Percentiles rank a stretch among this genome's conserved stretches.
Conservation (phyloP, 2,797 vertebrate species). For the Philypnodon macrostomus region DNA sequence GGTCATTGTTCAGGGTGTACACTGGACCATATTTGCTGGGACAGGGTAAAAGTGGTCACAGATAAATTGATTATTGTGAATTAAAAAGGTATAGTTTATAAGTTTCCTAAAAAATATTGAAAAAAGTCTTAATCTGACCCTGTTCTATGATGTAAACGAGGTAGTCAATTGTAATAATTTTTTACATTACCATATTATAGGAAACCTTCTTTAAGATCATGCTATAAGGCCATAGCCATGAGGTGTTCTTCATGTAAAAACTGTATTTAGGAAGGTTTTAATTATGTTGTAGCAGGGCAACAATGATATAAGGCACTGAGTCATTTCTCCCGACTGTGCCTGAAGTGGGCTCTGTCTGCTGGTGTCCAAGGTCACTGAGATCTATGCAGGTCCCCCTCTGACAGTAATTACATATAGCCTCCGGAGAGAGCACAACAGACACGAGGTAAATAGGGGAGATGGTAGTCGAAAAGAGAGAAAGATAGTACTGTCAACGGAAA, state of each 20-base stretch:
- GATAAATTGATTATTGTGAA: too few species aligned
- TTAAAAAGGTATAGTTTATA: too few species aligned
- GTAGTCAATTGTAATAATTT: too few species aligned
- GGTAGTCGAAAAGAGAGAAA: not conserved
- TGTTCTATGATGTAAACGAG: too few species aligned
- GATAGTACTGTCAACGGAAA: not conserved
- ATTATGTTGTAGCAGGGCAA: slow-evolving; percentile 31
- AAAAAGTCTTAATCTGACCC: too few species aligned
- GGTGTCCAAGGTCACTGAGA: slow-evolving; percentile 68
- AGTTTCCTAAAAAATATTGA: too few species aligned
- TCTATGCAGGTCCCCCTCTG: slow-evolving; percentile 63
- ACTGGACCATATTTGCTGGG: too few species aligned
- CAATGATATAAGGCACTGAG: slow-evolving; percentile 28
- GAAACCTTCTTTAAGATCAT: too few species aligned
- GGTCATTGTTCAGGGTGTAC: too few species aligned
- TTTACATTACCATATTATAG: too few species aligned
- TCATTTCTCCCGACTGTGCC: slow-evolving; percentile 37
- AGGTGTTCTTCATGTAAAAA: slow-evolving; percentile 14
- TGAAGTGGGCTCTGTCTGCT: slow-evolving; percentile 60
- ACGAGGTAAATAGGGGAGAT: slow-evolving; percentile 32
- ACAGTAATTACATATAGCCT: slow-evolving; percentile 75
- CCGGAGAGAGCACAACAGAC: slow-evolving; percentile 47
- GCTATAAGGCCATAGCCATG: slow-evolving; percentile 8
- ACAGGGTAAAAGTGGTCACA: too few species aligned
- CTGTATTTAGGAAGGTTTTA: slow-evolving; percentile 40